A percentile compares a stretch with the other conserved stretches of the same genome.
phyloP scores from a whole-genome alignment of 2,888 invertebrate genomes.

The Lagria hirta region DNA sequence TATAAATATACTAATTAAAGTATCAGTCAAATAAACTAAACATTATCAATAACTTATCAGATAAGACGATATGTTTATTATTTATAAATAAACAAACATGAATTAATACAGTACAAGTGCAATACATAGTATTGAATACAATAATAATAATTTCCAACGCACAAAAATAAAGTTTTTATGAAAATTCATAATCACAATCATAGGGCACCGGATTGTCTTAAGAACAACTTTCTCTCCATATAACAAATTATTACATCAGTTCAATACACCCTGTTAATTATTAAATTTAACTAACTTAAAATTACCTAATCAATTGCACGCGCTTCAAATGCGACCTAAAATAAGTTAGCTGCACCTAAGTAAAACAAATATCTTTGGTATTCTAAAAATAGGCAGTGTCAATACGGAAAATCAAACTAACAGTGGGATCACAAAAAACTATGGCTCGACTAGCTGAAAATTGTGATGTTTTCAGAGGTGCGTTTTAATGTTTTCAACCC shows the following conservation, averaged over 20 bases:
- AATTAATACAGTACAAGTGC: constrained; percentile 14
- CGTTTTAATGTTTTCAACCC: too few relatives aligned
- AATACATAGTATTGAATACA: constrained; percentile 17
- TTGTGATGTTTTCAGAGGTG: too few relatives aligned
- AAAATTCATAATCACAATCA: constrained; percentile 21
- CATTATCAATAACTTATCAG: constrained; percentile 10
- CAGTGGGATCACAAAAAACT: too few relatives aligned
- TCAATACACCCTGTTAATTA: constrained; percentile 17
- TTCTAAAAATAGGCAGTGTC: constrained; percentile 19
- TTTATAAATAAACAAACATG: constrained; percentile 3
- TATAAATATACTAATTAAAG: constrained; percentile 15
- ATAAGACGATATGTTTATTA: constrained; percentile 14
- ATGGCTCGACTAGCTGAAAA: too few relatives aligned
- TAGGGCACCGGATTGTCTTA: constrained; percentile 28
- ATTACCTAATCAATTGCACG: constrained; percentile 11
- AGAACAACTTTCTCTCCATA: constrained; percentile 7
- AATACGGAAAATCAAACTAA: constrained; percentile 6
- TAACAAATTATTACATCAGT: constrained; percentile 12
- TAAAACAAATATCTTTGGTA: constrained; percentile 17
- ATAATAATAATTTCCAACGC: too few relatives aligned
- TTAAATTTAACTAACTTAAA: constrained; percentile 9
- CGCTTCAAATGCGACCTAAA: constrained; percentile 7
- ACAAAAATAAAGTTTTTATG: constrained; percentile 6
- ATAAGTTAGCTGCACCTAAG: constrained; percentile 20
- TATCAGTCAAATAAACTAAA: constrained; percentile 35